Conservation (phyloP, 2,797 vertebrate species). For the Typhlichthys subterraneus region DNA sequence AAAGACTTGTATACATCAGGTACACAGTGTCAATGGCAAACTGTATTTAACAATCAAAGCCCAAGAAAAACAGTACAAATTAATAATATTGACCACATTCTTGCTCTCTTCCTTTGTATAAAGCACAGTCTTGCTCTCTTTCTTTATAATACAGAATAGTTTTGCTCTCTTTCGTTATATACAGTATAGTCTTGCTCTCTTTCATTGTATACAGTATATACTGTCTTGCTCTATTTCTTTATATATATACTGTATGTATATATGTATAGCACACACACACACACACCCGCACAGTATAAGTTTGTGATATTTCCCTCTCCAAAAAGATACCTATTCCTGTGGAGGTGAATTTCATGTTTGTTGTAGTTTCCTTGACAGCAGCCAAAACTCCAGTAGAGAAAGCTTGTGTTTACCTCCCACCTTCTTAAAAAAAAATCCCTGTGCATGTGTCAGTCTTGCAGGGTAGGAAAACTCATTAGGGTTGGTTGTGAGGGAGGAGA, state of each 20-base stretch:
- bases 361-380: conserved; percentile 4
- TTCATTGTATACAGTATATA: too few species aligned
- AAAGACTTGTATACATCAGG: not conserved
- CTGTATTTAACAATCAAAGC: not conserved
- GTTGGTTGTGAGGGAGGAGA: not conserved
- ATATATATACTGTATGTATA: too few species aligned
- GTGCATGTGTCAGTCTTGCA: conserved; percentile 9
- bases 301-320: not conserved
- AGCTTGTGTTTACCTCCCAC: conserved; percentile 27
- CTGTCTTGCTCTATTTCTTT: too few species aligned
- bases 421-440: conserved; percentile 12
- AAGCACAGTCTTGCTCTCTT: too few species aligned
- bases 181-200: too few species aligned
- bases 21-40: not conserved
- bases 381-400: conserved; percentile 2
- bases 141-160: too few species aligned
- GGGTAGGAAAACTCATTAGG: conserved; percentile 38
- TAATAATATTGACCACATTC: not conserved
- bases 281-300: not conserved
- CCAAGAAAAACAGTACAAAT: not conserved
- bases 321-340: not conserved
- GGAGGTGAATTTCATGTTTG: conserved; percentile 8
- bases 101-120: too few species aligned
- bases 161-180: too few species aligned
- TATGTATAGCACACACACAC: too few species aligned